Base-by-base conservation (phyloP, 2,113 vertebrate species). In the Microcebus murinus region DNA sequence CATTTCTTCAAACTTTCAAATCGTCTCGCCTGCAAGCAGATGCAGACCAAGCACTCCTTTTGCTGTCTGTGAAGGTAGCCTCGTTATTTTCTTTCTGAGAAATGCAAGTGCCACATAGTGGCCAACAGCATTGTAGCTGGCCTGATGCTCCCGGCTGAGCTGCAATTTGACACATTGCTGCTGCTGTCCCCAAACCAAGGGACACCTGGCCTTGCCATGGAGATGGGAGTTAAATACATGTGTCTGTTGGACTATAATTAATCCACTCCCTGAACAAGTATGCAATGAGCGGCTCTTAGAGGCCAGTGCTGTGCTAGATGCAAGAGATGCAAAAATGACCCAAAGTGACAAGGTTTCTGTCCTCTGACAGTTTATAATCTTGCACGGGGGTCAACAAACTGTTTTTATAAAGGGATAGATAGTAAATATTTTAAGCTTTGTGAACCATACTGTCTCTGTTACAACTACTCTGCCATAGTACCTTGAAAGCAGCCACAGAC, bases 1-100 rank as follows among this genome's bases (percentile, higher is more conserved):
- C 85, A 50, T 98, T 97, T 97, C 98, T 96, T 96, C 92, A 97
- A 98, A 98, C 98, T 98, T 98, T 98, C 88, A 97, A 87, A 98
- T 27, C 5, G 89, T 84, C 98, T 98, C 95, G 94, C 89, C 86
- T 85, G 96, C 98, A 94, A 94, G 96, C 84, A 74, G 91, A 90
- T 76, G 88, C 91, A 90, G 93, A 97, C 97, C 97, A 88, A 97
- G 98, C 97, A 95, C 97, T 96, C 97, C 97, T 98, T 96, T 84
- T 96, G 97, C 96, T 93, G 94, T 97, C 93, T 52, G 71, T 90
- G 93, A 90, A 95, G 97, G 73, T 90, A 85, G 94, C 95, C 68
- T 95, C 59, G 42, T 96, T 39, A 15, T 34, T 76, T 81, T 36
- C 92, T 63, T 92, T 61, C 84, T 8, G 70, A 94, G 87, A 96